These are phyloP conservation scores for Bombus superbus DNA, from an alignment of 1,140 invertebrate genomes.

Conservation along the genomic window DNA sequence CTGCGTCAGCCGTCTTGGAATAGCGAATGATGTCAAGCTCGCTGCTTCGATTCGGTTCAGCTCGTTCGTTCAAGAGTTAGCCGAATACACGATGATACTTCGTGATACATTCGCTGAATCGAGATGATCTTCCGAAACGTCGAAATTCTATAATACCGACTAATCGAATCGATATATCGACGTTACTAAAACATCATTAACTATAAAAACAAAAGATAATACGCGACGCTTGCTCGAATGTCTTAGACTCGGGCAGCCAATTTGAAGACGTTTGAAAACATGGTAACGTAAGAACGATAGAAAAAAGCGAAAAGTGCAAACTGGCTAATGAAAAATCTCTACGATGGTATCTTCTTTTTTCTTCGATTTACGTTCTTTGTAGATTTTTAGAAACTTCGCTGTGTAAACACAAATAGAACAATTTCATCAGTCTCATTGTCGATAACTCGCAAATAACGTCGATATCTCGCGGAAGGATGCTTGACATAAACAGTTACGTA, in stretches of 20 bases:
- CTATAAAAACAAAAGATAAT: too few relatives aligned
- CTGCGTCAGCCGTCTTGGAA: conserved; percentile 80
- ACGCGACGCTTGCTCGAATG: too few relatives aligned
- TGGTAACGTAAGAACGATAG: neutral
- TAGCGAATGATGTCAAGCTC: conserved; percentile 81
- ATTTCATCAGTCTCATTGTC: too few relatives aligned
- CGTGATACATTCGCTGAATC: neutral
- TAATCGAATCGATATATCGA: too few relatives aligned
- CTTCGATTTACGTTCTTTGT: too few relatives aligned
- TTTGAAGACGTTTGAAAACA: too few relatives aligned
- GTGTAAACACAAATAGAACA: too few relatives aligned
- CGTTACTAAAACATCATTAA: too few relatives aligned
- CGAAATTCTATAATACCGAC: too few relatives aligned
- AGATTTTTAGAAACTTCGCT: neutral
- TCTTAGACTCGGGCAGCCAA: too few relatives aligned
- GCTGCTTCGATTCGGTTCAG: conserved; percentile 18
- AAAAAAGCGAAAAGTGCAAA: neutral
- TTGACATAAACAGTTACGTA: neutral
- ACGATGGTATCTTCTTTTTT: neutral
- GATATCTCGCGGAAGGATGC: neutral
- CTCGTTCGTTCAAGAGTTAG: conserved; percentile 57
- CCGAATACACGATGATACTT: neutral
- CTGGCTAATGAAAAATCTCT: neutral
- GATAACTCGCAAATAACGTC: too few relatives aligned
- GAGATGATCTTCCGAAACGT: too few relatives aligned